Percentiles rank a stretch among this genome's conserved stretches.
Evolutionary conservation across 2,888 invertebrate species (phyloP).

Genomic region (Auanema freiburgensis): DNA sequence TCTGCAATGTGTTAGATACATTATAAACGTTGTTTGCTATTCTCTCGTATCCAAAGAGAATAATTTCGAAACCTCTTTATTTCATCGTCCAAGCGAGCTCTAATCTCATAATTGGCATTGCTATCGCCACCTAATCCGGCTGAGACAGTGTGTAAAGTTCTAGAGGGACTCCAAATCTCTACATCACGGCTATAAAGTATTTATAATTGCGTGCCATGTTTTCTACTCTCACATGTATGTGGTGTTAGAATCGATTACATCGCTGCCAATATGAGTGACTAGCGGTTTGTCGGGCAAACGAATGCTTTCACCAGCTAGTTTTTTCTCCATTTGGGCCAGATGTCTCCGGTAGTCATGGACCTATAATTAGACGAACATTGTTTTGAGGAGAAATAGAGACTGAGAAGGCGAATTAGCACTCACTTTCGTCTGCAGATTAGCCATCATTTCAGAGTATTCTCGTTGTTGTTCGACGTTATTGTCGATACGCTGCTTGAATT

Average conservation of each 20-base stretch:
- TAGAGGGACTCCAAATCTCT: conserved; percentile 24
- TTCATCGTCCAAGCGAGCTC: conserved; percentile 60
- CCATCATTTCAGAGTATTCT: conserved; percentile 62
- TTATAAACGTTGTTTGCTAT: background rate
- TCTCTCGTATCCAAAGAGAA: background rate
- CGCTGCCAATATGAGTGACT: conserved; percentile 20
- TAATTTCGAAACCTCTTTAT: conserved; percentile 43
- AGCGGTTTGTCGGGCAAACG: conserved; percentile 40
- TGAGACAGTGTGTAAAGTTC: conserved; percentile 20
- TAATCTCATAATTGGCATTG: conserved; percentile 61
- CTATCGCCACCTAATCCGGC: conserved; percentile 45
- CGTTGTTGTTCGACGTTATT: conserved; percentile 62
- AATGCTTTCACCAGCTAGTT: conserved; percentile 45
- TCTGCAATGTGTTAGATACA: conserved; percentile 24
- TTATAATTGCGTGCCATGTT: background rate
- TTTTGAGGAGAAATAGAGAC: too few species aligned
- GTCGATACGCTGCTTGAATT: conserved; percentile 61
- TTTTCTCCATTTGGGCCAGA: conserved; percentile 58
- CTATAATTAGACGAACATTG: conserved; percentile 23
- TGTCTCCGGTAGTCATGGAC: conserved; percentile 61
- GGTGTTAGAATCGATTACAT: conserved; percentile 22
- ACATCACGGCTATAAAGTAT: conserved; percentile 18
- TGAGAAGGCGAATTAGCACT: too few species aligned
- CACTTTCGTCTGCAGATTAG: conserved; percentile 60
- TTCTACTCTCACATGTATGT: conserved; percentile 25